Evolutionary conservation across 2,113 vertebrate species (phyloP), one percentile per base, ranked within the genome.

Genomic region (Trochalopteron elliotii): DNA sequence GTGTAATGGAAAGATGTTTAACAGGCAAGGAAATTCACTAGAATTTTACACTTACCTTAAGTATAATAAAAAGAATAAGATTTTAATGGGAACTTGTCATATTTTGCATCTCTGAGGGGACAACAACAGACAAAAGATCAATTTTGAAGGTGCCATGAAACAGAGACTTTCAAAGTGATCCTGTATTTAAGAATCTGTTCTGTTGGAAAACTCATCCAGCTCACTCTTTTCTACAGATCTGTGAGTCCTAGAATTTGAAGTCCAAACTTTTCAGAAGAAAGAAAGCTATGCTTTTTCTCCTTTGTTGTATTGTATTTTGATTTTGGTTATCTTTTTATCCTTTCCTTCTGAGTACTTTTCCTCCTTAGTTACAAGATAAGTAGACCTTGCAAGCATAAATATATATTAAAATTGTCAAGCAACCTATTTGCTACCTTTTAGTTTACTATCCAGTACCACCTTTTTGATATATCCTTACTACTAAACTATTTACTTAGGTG

Each of bases 1-100:
- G 25, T 37, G 57, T 76, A 94, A 94, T 45, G 30, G 70, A 80
- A 89, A 87, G 53, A 64, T 79, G 40, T 89, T 85, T 89, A 95
- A 94, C 40, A 85, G 83, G 67, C 44, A 57, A 89, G 37, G 12
- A 68, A 79, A 89, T 72, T 91, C 84, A 61, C 67, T 69, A 60
- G 69, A 94, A 87, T 65, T 91, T 93, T 76, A 57, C 33, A 70
- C 47, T 7, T 72, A 42, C 33, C 85, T 77, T 91, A 84, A 63
- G 42, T 64, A 18, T 49, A 84, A 93, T 85, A 83, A 64, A 72
- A 93, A 80, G 71, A 61, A 61, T 57, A 93, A 35, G 6, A 59
- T 69, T 93, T 89, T 76, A 83, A 72, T 18, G 72, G 74, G 74
- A 83, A 57, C 52, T 65, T 79, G 44, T 64, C 31, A 60, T 69